Evolutionary conservation across 2,888 invertebrate species (phyloP).

Genomic region (Lymantria dispar): DNA sequence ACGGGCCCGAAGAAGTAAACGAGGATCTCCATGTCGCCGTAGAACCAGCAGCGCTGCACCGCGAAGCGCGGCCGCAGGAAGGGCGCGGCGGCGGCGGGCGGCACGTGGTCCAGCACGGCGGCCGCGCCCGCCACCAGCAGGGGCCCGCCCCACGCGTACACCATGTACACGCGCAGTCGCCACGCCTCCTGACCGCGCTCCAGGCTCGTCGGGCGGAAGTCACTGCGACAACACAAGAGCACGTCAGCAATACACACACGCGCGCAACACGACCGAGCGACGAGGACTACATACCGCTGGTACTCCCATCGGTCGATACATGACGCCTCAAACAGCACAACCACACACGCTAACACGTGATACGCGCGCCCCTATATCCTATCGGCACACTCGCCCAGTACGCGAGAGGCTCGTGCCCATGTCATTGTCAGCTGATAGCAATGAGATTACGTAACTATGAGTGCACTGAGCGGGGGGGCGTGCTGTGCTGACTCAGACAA

Average conservation of each 20-base stretch:
- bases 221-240: constrained; percentile 73
- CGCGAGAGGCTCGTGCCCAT: too few relatives aligned
- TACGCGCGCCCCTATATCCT: too few relatives aligned
- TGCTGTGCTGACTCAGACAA: too few relatives aligned
- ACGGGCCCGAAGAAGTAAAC: constrained; percentile 94
- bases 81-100: constrained; percentile 76
- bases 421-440: too few relatives aligned
- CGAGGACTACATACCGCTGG: too few relatives aligned
- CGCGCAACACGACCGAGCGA: background rate
- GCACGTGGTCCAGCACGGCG: constrained; percentile 87
- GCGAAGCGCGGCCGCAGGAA: constrained; percentile 91
- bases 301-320: too few relatives aligned
- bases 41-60: constrained; percentile 91
- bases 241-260: background rate
- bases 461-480: too few relatives aligned
- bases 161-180: constrained; percentile 89
- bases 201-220: constrained; percentile 91
- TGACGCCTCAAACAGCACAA: too few relatives aligned
- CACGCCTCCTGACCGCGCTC: constrained; percentile 93
- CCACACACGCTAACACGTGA: too few relatives aligned
- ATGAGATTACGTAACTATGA: too few relatives aligned
- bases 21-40: constrained; percentile 90
- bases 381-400: too few relatives aligned
- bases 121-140: constrained; percentile 89
- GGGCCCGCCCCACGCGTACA: constrained; percentile 94